A percentile compares a stretch with the other conserved stretches of the same genome.
Evolutionary conservation across 2,797 vertebrate genomes (phyloP).

Genomic region (Sebastes ruberrimus): DNA sequence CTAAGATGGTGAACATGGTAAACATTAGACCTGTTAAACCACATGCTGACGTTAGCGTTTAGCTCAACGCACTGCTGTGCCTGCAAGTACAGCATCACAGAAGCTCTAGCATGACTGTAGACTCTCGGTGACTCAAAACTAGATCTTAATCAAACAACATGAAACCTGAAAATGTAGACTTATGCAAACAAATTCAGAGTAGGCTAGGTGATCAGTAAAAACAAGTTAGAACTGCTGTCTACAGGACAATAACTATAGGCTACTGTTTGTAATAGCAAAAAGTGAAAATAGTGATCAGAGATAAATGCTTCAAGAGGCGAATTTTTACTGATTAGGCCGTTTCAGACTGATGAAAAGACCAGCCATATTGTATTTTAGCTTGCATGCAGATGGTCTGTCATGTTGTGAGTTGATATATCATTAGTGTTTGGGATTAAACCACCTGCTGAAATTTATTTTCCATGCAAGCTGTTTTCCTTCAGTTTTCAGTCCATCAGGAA

Average conservation of each 20-base stretch:
- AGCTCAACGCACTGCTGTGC: not conserved
- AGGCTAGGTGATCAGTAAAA: not conserved
- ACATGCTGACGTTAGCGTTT: not conserved
- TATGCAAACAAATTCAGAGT: not conserved
- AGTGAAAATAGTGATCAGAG: not conserved
- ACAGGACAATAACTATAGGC: not conserved
- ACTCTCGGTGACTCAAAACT: not conserved
- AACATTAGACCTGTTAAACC: not conserved
- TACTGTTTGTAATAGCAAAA: not conserved
- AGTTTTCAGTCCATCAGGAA: not conserved
- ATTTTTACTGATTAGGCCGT: not conserved
- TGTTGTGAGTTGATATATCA: not conserved
- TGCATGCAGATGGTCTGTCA: not conserved
- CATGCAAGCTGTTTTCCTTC: not conserved
- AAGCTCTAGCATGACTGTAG: not conserved
- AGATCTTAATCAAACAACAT: not conserved
- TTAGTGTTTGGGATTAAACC: not conserved
- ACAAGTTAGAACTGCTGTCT: not conserved
- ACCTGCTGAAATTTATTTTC: not conserved
- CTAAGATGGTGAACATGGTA: not conserved
- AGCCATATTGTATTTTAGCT: not conserved
- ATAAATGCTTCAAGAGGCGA: not conserved
- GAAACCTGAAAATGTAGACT: not conserved
- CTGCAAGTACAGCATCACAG: not conserved
- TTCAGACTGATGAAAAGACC: not conserved